Conservation (phyloP, 2,113 vertebrate species). For the Leptosomus discolor region DNA sequence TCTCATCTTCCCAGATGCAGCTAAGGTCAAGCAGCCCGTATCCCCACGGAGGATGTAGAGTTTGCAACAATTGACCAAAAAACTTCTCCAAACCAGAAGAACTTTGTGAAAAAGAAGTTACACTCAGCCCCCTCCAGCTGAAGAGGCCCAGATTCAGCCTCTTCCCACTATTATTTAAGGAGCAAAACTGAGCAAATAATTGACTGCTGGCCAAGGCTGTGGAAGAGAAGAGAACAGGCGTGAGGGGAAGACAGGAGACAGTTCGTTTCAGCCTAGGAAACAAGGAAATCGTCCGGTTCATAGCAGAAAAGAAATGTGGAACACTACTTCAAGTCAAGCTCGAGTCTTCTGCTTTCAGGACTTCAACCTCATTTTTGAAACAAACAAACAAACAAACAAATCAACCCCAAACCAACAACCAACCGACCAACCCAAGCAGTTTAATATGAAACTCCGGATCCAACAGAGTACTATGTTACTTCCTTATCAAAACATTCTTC, state of each 20-base stretch:
- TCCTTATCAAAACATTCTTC: not conserved
- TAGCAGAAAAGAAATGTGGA: not conserved
- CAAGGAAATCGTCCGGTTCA: not conserved
- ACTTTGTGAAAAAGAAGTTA: not conserved
- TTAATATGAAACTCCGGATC: not conserved
- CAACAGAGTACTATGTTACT: not conserved
- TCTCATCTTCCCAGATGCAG: not conserved
- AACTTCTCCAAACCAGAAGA: not conserved
- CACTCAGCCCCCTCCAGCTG: not conserved
- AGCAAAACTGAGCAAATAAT: not conserved
- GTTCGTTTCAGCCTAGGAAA: not conserved
- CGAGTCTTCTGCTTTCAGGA: not conserved
- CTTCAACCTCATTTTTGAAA: not conserved
- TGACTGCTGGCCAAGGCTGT: not conserved
- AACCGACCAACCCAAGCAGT: not conserved
- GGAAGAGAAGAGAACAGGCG: not conserved
- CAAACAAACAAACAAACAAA: not conserved
- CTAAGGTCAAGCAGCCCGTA: rapidly evolving
- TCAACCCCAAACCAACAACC: too few species aligned
- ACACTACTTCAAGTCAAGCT: not conserved
- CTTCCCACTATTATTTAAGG: not conserved
- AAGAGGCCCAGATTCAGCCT: not conserved
- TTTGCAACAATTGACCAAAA: not conserved
- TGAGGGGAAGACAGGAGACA: not conserved
- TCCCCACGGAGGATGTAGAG: not conserved